phyloP scores from a whole-genome alignment of 2,113 vertebrate genomes.

The Hemiprocne comata region DNA sequence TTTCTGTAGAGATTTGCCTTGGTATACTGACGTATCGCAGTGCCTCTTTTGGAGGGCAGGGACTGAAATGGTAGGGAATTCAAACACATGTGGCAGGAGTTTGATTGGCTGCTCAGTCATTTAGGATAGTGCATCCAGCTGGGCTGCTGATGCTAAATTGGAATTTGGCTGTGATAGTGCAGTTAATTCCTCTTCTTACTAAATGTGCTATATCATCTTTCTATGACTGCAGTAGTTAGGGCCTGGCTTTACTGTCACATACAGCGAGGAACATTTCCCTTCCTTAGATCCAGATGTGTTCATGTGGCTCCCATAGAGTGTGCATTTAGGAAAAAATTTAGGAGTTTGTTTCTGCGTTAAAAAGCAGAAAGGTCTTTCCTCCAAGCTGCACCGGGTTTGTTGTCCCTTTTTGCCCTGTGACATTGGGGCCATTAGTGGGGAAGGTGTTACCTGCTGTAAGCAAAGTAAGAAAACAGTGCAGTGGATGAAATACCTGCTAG shows the following conservation, averaged over 20 bases:
- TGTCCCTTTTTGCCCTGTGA: not conserved
- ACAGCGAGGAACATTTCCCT: not conserved
- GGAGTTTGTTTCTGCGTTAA: not conserved
- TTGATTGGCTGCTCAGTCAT: accelerated
- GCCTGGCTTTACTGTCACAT: not conserved
- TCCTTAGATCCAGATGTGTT: not conserved
- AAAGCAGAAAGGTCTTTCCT: not conserved
- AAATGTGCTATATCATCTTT: not conserved
- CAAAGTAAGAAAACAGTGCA: not conserved
- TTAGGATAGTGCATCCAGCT: not conserved
- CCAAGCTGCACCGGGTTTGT: not conserved
- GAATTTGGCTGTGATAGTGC: not conserved
- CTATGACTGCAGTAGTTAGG: not conserved
- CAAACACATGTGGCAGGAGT: not conserved
- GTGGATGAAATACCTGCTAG: not conserved
- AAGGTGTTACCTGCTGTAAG: not conserved
- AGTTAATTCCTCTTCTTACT: not conserved
- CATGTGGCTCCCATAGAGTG: not conserved
- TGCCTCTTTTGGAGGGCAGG: not conserved
- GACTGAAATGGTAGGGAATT: not conserved
- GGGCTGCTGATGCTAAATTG: not conserved
- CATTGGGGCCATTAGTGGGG: not conserved
- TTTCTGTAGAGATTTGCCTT: not conserved
- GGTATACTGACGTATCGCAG: not conserved
- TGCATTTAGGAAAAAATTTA: not conserved